phyloP scores from a whole-genome alignment of 2,888 invertebrate species.

The Cephus pulcher region DNA sequence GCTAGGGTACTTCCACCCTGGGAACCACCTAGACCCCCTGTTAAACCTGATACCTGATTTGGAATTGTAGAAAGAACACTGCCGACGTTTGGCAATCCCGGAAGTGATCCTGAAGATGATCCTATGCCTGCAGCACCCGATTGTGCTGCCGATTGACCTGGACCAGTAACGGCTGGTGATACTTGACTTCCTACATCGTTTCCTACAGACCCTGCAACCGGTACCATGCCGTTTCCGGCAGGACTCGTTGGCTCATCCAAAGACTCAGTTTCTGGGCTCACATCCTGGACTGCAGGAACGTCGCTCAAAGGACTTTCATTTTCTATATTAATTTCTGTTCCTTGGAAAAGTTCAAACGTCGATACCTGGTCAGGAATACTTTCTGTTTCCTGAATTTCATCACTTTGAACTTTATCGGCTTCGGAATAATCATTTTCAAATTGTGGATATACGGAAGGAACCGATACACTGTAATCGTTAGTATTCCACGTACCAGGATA shows the following conservation, averaged over 20 bases:
- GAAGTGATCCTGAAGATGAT: conserved; percentile 10
- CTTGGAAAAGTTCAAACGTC: conserved; percentile 47
- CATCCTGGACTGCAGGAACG: conserved; percentile 8
- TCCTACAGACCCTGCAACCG: neutral
- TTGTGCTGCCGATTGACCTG: neutral
- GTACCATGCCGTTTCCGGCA: neutral
- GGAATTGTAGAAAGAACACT: conserved; percentile 11
- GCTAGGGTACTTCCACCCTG: conserved; percentile 7
- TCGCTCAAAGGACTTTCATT: conserved; percentile 9
- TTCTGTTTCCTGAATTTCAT: neutral
- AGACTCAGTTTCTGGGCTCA: neutral
- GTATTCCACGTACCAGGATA: neutral
- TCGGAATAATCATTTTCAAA: conserved; percentile 9
- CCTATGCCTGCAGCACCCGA: conserved; percentile 7
- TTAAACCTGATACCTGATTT: conserved; percentile 9
- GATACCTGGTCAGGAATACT: conserved; percentile 23
- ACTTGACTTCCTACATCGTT: conserved; percentile 6
- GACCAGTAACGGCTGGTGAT: conserved; percentile 1
- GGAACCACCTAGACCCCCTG: neutral
- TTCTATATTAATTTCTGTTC: conserved; percentile 51
- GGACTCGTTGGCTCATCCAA: neutral
- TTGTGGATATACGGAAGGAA: conserved; percentile 6
- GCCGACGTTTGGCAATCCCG: conserved; percentile 10
- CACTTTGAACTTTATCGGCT: neutral
- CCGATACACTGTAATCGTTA: neutral